Evolutionary conservation across 2,797 vertebrate species (phyloP).

Genomic region (Myotis planiceps): DNA sequence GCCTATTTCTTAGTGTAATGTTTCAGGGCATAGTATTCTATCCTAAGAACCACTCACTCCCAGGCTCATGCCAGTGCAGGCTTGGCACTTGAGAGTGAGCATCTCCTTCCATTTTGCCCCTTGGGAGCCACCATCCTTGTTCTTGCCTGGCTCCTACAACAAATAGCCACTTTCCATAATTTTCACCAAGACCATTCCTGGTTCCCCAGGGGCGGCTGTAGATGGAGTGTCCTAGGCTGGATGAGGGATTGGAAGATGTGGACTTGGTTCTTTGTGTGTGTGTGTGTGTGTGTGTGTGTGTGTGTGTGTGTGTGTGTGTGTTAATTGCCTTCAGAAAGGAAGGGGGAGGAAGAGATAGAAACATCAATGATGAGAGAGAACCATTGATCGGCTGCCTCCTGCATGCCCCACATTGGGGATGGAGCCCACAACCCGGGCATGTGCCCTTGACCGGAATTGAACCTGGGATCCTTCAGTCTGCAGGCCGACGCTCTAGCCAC

Average conservation of each 20-base stretch:
- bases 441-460: no score
- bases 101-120: not conserved
- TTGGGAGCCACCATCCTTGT: not conserved
- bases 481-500: no score
- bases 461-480: no score
- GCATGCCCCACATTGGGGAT: no score
- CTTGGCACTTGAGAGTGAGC: not conserved
- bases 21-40: not conserved
- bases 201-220: not conserved
- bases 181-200: not conserved
- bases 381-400: no score
- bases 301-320: no score
- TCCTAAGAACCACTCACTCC: not conserved
- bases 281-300: no score
- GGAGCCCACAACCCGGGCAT: no score
- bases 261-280: not conserved
- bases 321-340: no score
- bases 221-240: not conserved
- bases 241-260: not conserved
- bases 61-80: not conserved
- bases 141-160: not conserved
- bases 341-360: no score
- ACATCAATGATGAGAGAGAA: no score
- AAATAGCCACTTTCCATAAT: not conserved
- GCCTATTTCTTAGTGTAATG: not conserved